phyloP scores from a whole-genome alignment of 2,888 invertebrate genomes.

The Ectemnius continuus region DNA sequence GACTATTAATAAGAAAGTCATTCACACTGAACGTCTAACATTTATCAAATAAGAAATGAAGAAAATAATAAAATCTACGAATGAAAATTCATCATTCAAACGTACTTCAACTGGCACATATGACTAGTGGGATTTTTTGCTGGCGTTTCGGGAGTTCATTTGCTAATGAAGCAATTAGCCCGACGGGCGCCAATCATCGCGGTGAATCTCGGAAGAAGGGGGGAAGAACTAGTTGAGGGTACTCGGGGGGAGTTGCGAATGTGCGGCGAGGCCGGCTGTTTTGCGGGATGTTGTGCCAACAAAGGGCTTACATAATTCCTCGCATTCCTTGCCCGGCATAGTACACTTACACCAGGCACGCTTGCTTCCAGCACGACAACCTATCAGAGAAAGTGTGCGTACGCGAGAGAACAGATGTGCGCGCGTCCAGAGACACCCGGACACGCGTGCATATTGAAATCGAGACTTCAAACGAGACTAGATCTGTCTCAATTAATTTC shows the following conservation, averaged over 20 bases:
- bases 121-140: no score
- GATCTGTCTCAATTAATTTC: background rate
- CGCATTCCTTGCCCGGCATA: conserved; percentile 64
- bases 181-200: conserved; percentile 6
- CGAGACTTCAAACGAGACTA: conserved; percentile 15
- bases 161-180: no score
- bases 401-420: conserved; percentile 6
- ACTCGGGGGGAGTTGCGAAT: conserved; percentile 13
- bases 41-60: no score
- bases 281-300: conserved; percentile 59
- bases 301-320: conserved; percentile 68
- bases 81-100: no score
- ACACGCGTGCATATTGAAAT: conserved; percentile 10
- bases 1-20: no score
- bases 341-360: conserved; percentile 33
- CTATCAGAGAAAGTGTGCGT: conserved; percentile 60
- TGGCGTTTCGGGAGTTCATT: no score
- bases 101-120: no score
- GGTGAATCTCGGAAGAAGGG: conserved; percentile 21
- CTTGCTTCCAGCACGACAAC: conserved; percentile 49
- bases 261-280: conserved; percentile 30
- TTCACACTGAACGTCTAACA: no score
- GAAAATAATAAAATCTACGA: no score
- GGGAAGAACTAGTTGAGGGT: conserved; percentile 14
- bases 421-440: background rate